These are phyloP conservation scores for Cydia fagiglandana DNA, from an alignment of 1,140 invertebrate genomes.

Conservation along the genomic window DNA sequence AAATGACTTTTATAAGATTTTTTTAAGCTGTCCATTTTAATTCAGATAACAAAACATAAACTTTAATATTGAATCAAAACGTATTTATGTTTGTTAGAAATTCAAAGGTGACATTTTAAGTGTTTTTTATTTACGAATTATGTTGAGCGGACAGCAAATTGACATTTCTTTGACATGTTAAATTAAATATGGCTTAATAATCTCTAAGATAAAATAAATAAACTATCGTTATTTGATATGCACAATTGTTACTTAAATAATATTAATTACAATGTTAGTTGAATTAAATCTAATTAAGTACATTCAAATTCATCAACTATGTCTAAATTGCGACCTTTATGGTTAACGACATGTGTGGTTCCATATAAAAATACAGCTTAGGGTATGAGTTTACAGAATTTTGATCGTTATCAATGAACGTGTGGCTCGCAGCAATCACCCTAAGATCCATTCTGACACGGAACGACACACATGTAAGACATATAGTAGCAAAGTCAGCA, in stretches of 20 bases:
- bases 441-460: neutral
- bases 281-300: slow-evolving; percentile 21
- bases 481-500: too few species aligned
- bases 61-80: neutral
- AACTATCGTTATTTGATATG: slow-evolving; percentile 17
- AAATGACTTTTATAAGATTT: neutral
- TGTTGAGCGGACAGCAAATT: neutral
- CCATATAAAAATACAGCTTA: neutral
- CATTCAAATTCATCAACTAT: slow-evolving; percentile 2
- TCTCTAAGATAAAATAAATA: slow-evolving; percentile 11
- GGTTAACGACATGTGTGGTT: neutral
- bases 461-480: neutral
- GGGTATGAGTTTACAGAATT: neutral
- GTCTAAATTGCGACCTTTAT: neutral
- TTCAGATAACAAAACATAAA: too few species aligned
- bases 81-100: neutral
- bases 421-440: neutral
- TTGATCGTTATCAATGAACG: neutral
- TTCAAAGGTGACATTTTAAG: too few species aligned
- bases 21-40: neutral
- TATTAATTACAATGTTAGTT: neutral
- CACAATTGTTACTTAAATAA: slow-evolving; percentile 3
- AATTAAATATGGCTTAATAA: neutral
- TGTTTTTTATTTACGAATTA: neutral
- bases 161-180: neutral